A percentile compares a stretch with the other conserved stretches of the same genome.
Evolutionary conservation across 2,113 vertebrate genomes (phyloP).

Genomic region (Scortum barcoo): DNA sequence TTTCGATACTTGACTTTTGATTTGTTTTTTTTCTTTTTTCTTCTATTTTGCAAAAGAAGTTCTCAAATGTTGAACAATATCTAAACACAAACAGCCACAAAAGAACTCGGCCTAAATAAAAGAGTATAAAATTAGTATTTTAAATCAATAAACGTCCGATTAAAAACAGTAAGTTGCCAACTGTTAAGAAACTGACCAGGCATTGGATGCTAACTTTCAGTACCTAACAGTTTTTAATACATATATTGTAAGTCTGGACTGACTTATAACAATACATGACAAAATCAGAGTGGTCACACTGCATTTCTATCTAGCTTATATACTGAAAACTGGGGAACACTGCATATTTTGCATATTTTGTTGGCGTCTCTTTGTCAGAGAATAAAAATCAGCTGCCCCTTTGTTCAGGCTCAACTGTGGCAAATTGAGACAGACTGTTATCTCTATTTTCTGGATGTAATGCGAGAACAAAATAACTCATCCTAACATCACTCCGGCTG

Average conservation of each 20-base stretch:
- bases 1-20: background rate
- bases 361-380: background rate
- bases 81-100: background rate
- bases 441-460: constrained; percentile 10
- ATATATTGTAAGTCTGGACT: background rate
- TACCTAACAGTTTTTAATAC: background rate
- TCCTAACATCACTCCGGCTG: background rate
- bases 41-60: background rate
- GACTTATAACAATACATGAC: background rate
- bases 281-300: background rate
- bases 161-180: background rate
- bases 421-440: background rate
- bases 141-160: background rate
- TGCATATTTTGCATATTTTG: background rate
- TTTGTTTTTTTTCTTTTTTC: no score
- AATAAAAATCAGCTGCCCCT: background rate
- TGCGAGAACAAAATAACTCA: constrained; percentile 3
- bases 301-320: constrained; percentile 1
- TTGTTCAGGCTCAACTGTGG: background rate
- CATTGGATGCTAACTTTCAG: background rate
- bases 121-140: background rate
- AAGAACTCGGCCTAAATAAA: background rate
- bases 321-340: background rate
- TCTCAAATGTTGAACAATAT: background rate
- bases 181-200: background rate